Evolutionary conservation across 2,113 vertebrate species (phyloP), one percentile per base, ranked within the genome.

Genomic region (Cynopterus brachyotis): DNA sequence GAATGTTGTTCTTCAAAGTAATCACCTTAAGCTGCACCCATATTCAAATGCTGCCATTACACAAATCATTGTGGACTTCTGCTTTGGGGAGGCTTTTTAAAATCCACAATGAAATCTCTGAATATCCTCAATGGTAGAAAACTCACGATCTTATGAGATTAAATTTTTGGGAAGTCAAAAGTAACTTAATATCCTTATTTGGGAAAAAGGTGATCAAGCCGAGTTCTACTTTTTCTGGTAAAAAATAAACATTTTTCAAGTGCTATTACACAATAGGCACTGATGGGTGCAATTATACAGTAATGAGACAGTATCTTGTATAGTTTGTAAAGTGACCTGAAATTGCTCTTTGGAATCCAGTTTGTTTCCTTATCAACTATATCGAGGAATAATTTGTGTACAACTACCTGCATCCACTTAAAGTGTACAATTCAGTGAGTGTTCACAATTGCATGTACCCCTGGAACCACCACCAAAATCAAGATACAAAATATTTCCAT

Each of bases 1-100:
- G 32, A 67, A 96, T 82, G n/a, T 20, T 45, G 16, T 67, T 45
- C 55, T 93, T 91, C 78, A 89, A 83, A 93, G 35, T 26, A 96
- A 32, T 93, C 42, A 62, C 47, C 37, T 69, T 94, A 90, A 89
- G 84, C 20, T 57, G 17, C 5, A 94, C 32, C 9, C 73, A 82
- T 75, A 80, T 79, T 87, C 3, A 15, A 92, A 90, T 72, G 47
- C 35, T 94, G 60, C 30, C 67, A 67, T 82, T 78, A 92, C 22
- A 69, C 7, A 62, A 70, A 62, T 9, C 50, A 92, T 22, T 82
- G 64, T 57, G 55, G 67, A 82, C 78, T 67, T 78, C 8, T 53
- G 45, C 66, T 91, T 93, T 76, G 7, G 26, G n/a, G n/a, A 93
- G 6, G 40, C 53, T 9, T 75, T 93, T 94, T 24, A 94, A 91